Base-by-base conservation (phyloP, 1,140 invertebrate species). In the Aphelenchoides fujianensis region DNA sequence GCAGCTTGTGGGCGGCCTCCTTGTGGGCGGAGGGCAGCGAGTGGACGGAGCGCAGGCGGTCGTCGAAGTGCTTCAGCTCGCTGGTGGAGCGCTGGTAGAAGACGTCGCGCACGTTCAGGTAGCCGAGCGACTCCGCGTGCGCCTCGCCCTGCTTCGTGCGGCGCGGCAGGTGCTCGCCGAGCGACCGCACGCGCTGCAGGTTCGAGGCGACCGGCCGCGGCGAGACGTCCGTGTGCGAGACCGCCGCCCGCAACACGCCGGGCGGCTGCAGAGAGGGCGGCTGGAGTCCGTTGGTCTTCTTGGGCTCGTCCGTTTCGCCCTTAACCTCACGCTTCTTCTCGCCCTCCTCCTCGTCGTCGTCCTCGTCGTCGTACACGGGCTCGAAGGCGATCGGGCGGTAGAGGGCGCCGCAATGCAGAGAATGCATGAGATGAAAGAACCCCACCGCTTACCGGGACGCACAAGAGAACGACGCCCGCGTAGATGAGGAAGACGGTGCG, bases 51-150 rank as follows among this genome's bases (percentile, higher is more conserved):
- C 48, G 31, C 27, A 68, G 73, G 55, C 76, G 73, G 72, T 79
- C 86, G 63, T 81, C 80, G 77, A 86, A 88, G 80, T 85, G 85
- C 30, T 87, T 86, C 23, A 90, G 84, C 81, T 90, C 91, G 32
- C 89, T 87, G 67, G 93, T 86, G 79, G 90, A 92, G 67, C 91
- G 91, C 78, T 90, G 90, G 83, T 94, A 94, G 75, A 95, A 90
- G 1, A 93, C 90, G 84, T 96, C 93, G 54, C 91, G 91, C 28
- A 92, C 87, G 80, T 91, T 89, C 88, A 93, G 89, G n/a, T 92
- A 89, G 27, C 91, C 90, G 73, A 80, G 80, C 75, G 83, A 69
- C 88, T 87, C 1, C 89, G 90, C 74, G 90, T 90, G 66, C 89
- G 90, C 9, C 89, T n/a, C n/a, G n/a, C n/a, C n/a, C n/a, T n/a